A percentile compares a stretch with the other conserved stretches of the same genome.
Evolutionary conservation across 2,113 vertebrate species (phyloP).

Genomic region (Saccopteryx bilineata): DNA sequence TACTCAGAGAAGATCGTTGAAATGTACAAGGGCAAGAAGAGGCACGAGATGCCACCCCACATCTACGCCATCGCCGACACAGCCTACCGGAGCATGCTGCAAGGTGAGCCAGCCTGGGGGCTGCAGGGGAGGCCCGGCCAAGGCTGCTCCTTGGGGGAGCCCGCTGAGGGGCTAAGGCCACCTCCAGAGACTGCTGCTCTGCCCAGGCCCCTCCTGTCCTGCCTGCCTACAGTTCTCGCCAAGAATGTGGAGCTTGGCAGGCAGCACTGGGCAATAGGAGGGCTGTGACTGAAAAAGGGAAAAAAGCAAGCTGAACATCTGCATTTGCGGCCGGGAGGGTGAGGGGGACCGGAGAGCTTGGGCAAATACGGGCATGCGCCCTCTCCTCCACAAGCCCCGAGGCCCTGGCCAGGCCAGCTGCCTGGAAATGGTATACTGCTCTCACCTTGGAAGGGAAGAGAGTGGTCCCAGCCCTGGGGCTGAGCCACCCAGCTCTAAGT

Average conservation of each 20-base stretch:
- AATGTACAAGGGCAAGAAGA: conserved; percentile 99
- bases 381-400: not conserved
- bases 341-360: conserved; percentile 74
- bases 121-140: not conserved
- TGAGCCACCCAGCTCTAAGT: not conserved
- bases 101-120: conserved; percentile 89
- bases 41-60: conserved; percentile 97
- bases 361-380: conserved; percentile 86
- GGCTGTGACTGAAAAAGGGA: conserved; percentile 89
- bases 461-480: not conserved
- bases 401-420: not conserved
- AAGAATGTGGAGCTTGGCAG: conserved; percentile 85
- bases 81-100: conserved; percentile 98
- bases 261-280: not conserved
- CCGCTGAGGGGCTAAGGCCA: not conserved
- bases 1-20: conserved; percentile 98
- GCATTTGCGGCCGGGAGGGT: conserved; percentile 50
- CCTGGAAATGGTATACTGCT: not conserved
- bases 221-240: not conserved
- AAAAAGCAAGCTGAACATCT: conserved; percentile 77
- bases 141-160: not conserved
- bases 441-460: not conserved
- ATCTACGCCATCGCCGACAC: conserved; percentile 97
- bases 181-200: not conserved
- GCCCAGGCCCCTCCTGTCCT: not conserved